phyloP scores from a whole-genome alignment of 2,113 vertebrate species.

The Psammodynastes pulverulentus region DNA sequence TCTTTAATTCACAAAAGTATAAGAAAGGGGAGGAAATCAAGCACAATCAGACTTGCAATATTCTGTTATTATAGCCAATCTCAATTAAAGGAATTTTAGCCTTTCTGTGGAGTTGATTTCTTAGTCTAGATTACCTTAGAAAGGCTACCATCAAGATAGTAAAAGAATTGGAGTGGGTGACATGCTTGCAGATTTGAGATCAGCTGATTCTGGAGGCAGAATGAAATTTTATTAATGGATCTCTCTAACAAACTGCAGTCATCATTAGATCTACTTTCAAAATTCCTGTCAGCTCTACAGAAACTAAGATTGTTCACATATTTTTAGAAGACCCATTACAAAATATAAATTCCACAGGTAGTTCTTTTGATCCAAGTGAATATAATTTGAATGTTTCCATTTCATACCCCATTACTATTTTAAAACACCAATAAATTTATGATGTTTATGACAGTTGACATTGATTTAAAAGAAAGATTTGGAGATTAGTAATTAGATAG shows the following conservation, averaged over 20 bases:
- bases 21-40: background rate
- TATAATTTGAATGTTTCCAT: background rate
- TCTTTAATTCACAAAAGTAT: background rate
- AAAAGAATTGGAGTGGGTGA: background rate
- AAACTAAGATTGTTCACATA: background rate
- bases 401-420: background rate
- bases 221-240: background rate
- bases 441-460: background rate
- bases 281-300: background rate
- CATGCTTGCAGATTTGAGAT: background rate
- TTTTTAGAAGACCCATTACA: background rate
- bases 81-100: background rate
- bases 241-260: background rate
- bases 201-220: background rate
- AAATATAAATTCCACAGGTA: background rate
- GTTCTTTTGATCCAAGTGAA: background rate
- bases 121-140: background rate
- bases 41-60: background rate
- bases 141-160: background rate
- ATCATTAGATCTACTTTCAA: background rate
- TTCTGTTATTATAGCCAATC: background rate
- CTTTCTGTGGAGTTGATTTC: background rate
- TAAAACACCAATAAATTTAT: background rate
- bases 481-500: background rate
- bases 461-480: background rate